Base-by-base conservation (phyloP, 2,797 vertebrate species). In the Lemur catta region DNA sequence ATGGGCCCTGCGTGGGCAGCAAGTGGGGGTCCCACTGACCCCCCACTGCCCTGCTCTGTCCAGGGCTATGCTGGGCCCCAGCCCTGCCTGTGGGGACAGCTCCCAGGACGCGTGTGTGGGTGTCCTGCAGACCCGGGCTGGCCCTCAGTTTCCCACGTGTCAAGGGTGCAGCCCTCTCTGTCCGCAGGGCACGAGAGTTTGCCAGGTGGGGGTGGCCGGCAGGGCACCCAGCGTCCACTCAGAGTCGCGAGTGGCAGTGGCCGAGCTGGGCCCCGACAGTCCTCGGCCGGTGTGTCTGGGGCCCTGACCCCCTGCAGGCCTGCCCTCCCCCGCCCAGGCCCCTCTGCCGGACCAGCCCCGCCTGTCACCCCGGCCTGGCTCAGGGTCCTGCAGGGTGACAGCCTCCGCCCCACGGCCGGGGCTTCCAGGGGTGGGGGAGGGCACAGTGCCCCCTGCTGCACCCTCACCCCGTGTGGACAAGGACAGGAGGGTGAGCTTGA, bases 361-460 rank as follows among this genome's bases (percentile, higher is more conserved):
- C 35, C 59, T 7, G 11, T 26, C 18, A 5, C n/a, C 33, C 33
- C 20, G 2, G 20, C 52, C 52, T 20, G 52, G 52, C 52, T 22
- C 50, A 41, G 84, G 17, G 6, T 28, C 28, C 46, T 41, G 33
- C n/a, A 67, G 10, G 41, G 5, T 69, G 11, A n/a, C 0, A 30
- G 72, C 11, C 1, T 57, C 35, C 1, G 10, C 50, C 50, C 48
- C 50, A 35, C 2, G 4, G 35, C 35, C 33, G 28, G 48, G 50
- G 28, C 20, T 26, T 63, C 7, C 41, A 46, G 79, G 0, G 5
- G 12, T 38, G 15, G 13, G 43, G 35, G 20, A 22, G 30, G 71
- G 35, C 3, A 0, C 50, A 0, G 1, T 20, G 35, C 33, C 61
- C 52, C 85, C 4, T 38, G 35, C 15, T 7, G 1, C 6, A 2